A percentile compares a stretch with the other conserved stretches of the same genome.
phyloP scores from a whole-genome alignment of 2,113 vertebrate genomes.

The Progne subis region DNA sequence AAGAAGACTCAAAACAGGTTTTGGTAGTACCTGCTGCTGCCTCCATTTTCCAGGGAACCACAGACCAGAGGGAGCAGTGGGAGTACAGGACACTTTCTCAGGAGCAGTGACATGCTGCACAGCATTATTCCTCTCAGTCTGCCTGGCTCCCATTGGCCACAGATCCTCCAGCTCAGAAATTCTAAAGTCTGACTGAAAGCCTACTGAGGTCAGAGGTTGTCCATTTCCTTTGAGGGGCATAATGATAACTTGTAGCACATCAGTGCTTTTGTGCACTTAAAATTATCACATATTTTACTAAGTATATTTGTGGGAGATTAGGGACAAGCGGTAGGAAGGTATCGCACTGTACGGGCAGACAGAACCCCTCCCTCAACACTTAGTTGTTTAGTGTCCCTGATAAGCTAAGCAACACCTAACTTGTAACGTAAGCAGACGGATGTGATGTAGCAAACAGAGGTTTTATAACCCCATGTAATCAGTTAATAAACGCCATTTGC shows the following conservation, averaged over 20 bases:
- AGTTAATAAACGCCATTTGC: too few relatives aligned
- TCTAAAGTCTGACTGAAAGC: neutral
- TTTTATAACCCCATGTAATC: too few relatives aligned
- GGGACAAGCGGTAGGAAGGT: too few relatives aligned
- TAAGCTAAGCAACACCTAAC: too few relatives aligned
- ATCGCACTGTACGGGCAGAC: too few relatives aligned
- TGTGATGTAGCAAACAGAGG: too few relatives aligned
- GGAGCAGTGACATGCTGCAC: fast-evolving
- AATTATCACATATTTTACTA: neutral
- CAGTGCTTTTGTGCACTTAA: neutral
- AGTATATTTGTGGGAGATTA: neutral
- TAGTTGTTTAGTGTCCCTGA: too few relatives aligned
- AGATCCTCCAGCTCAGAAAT: neutral
- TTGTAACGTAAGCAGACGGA: too few relatives aligned
- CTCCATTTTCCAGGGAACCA: neutral
- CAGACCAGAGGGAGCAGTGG: neutral
- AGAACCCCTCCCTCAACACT: too few relatives aligned
- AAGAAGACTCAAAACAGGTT: neutral
- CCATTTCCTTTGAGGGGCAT: neutral
- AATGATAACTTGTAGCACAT: neutral
- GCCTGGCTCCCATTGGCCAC: neutral
- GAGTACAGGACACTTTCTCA: neutral
- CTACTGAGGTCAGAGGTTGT: neutral
- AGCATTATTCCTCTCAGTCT: neutral
- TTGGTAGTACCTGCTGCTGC: neutral